Percentiles rank a stretch among this genome's conserved stretches.
phyloP scores from a whole-genome alignment of 2,113 vertebrate species.

The Smithornis capensis region DNA sequence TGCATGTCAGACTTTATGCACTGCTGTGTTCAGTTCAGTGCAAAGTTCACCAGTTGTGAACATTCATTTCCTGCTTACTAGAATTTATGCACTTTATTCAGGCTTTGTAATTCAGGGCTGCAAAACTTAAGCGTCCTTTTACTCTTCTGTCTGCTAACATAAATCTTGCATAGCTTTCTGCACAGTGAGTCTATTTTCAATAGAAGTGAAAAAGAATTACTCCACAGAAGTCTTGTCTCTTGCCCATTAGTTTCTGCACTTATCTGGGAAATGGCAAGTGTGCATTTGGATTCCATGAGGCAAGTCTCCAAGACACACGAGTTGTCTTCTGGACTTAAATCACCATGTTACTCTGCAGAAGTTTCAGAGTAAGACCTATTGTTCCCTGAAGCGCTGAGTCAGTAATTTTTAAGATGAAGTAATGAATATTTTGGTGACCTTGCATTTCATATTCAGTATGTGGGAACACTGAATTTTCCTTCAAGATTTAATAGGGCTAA shows the following conservation, averaged over 20 bases:
- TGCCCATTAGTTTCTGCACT: neutral
- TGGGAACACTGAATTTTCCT: neutral
- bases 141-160: neutral
- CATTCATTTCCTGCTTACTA: neutral
- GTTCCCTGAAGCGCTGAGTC: neutral
- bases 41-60: neutral
- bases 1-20: neutral
- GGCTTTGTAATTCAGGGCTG: neutral
- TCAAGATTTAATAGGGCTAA: neutral
- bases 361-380: neutral
- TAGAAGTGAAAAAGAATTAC: neutral
- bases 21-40: neutral
- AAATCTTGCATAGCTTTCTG: neutral
- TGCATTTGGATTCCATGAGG: neutral
- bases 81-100: neutral
- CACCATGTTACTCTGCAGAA: neutral
- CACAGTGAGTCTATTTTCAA: neutral
- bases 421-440: neutral
- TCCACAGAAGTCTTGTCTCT: neutral
- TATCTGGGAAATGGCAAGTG: neutral
- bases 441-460: neutral
- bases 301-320: neutral
- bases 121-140: neutral
- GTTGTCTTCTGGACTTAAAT: neutral
- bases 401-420: neutral